Base-by-base conservation (phyloP, 2,113 vertebrate species). In the Sander lucioperca region DNA sequence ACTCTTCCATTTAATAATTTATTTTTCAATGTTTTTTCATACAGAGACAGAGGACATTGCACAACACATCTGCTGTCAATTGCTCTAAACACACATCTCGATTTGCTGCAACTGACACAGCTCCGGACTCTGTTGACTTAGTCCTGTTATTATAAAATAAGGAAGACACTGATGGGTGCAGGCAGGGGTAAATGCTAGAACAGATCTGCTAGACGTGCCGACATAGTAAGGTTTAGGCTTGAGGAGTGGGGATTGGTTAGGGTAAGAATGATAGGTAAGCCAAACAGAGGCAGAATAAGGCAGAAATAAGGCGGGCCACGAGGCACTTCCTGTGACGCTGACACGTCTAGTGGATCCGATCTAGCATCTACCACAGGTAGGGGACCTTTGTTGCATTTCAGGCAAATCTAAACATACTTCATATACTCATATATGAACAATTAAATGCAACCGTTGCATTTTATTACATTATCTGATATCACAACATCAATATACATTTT, bases 351-450 rank as follows among this genome's bases (percentile, higher is more conserved):
- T 0, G 39, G 9, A 39, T 39, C 39, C 9, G 39, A 39, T 39
- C 39, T 43, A 39, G 54, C 72, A 76, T 59, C 39, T 59, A 25
- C 57, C 3, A 25, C 19, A 70, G 14, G 19, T 53, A 15, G 25
- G 61, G 54, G 36, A 23, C 10, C 25, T 51, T 25, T 48, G 23
- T 73, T 74, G 69, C 70, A 62, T 56, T 48, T 59, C 57, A 59
- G 36, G 47, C 36, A 36, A 65, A 64, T 53, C 1, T 59, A 23
- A 23, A 65, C 53, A 39, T 51, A 36, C 1, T 11, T 16, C n/a
- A 67, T 12, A n/a, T 1, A 15, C 1, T 1, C 8, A 27, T 4
- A 18, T 25, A 27, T 47, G 16, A 56, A 27, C n/a, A 21, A 43
- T n/a, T 10, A 18, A 30, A 43, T n/a, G 15, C 21, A 51, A 8